Conservation (phyloP, 2,113 vertebrate genomes). For the Sander lucioperca region DNA sequence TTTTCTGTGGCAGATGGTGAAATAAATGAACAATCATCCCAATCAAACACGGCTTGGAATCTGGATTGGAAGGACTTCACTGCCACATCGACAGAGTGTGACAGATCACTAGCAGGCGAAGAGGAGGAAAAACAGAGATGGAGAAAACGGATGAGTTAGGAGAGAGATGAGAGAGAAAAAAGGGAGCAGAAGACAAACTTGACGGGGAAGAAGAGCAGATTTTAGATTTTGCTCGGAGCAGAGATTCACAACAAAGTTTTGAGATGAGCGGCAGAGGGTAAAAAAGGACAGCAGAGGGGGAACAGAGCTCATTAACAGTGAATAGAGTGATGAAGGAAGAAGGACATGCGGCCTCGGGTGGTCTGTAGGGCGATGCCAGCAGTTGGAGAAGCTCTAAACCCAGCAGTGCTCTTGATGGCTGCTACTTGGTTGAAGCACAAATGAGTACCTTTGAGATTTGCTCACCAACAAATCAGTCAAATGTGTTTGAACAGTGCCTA, state of each 20-base stretch:
- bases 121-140: slow-evolving; percentile 16
- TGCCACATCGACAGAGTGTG: slow-evolving; percentile 42
- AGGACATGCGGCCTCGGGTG: slow-evolving; percentile 52
- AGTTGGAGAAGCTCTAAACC: slow-evolving; percentile 49
- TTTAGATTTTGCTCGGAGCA: not conserved
- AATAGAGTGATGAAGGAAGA: slow-evolving; percentile 52
- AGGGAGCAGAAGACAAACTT: not conserved
- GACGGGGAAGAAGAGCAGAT: not conserved
- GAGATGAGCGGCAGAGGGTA: not conserved
- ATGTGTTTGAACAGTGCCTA: slow-evolving; percentile 11
- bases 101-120: slow-evolving; percentile 33
- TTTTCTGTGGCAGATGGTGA: slow-evolving; percentile 70
- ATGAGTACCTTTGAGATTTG: slow-evolving; percentile 44
- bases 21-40: slow-evolving; percentile 75
- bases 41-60: slow-evolving; percentile 53
- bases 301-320: slow-evolving; percentile 60
- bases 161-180: not conserved
- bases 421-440: slow-evolving; percentile 28
- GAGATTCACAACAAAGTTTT: slow-evolving; percentile 20
- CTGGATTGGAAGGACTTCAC: slow-evolving; percentile 51
- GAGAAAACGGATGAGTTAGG: slow-evolving; percentile 12
- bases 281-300: slow-evolving; percentile 35
- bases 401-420: slow-evolving; percentile 30
- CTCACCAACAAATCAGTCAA: not conserved
- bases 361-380: slow-evolving; percentile 41